Evolutionary conservation across 2,113 vertebrate species (phyloP), one percentile per base, ranked within the genome.

Genomic region (Formicarius rufipectus): DNA sequence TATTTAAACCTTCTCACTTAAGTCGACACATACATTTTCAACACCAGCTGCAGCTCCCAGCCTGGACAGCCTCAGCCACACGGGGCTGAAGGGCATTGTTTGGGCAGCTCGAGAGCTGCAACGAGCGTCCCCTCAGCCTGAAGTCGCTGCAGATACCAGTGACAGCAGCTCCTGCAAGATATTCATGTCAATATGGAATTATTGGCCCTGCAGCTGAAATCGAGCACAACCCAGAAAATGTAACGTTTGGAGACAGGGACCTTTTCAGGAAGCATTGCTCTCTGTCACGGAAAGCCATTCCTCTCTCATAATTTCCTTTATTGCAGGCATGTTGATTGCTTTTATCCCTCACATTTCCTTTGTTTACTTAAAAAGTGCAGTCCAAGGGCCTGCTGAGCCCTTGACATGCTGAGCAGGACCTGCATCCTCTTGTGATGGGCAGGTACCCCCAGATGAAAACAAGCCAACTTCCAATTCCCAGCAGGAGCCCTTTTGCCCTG

Each of bases 11-110:
- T 89, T 69, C 94, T 91, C 89, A 93, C 97, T 97, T 94, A 95
- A 95, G 96, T 96, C 52, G 14, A 97, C 95, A 96, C 33, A 3
- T 76, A 79, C 28, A 96, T 97, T 98, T 98, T 98, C 98, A 98
- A 97, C 98, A 98, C 97, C 84, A 47, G 4, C 60, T 7, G 66
- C 25, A 49, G 84, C 68, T 85, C n/a, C 22, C 60, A 28, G 53
- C 86, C 97, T 98, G 97, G 39, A 76, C 25, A 98, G 96, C 49
- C 78, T 98, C 98, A 97, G 85, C 68, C n/a, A 56, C 97, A 97
- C 95, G 7, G 91, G 59, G 82, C 90, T 94, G 67, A 76, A 77
- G 73, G 94, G 66, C 91, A 4, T 33, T 62, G 76, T 63, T 31
- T 89, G 90, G 85, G 95, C 75, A 89, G 92, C 79, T 73, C 52